Base-by-base conservation (phyloP, 2,888 invertebrate species). In the Cerastis rubricosa region DNA sequence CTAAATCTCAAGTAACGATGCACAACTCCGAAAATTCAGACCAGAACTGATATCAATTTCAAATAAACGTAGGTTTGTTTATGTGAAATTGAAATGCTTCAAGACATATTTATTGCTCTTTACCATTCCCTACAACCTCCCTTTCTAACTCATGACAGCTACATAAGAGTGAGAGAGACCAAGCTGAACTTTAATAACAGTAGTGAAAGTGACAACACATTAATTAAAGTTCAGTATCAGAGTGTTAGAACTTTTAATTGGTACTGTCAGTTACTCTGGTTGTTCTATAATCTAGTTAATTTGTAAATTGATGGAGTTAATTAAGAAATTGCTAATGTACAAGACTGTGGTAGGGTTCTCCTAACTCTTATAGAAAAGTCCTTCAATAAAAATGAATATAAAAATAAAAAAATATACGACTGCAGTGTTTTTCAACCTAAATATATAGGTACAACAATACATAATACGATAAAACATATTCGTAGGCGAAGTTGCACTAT, bases 181-280 rank as follows among this genome's bases (percentile, higher is more conserved):
- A 25, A 64, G 25, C 54, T 85, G 78, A 86, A 83, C 83, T 64
- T 63, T 63, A 77, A 69, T 76, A 78, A 78, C 70, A 64, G 73
- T 63, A 65, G 70, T 85, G 80, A 84, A 85, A 86, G 82, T 84
- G 87, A 82, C 82, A 85, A 81, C 88, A 84, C 85, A 87, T 88
- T 90, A 87, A 88, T 87, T 84, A 77, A 87, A 87, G 84, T 87
- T 86, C n/a, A n/a, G n/a, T 80, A 83, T 65, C 81, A 75, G 45
- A 75, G 71, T 71, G 71, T 72, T 63, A 63, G 68, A 89, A 90
- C 71, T 89, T 89, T 87, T 90, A 89, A 89, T 89, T 89, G 86
- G 74, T 71, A 74, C 78, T 82, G 83, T 84, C 84, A 80, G 73
- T 77, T 77, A 59, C 84, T 51, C 25, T 35, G 49, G 76, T 75